phyloP scores from a whole-genome alignment of 2,888 invertebrate species.

The Xestia xanthographa region DNA sequence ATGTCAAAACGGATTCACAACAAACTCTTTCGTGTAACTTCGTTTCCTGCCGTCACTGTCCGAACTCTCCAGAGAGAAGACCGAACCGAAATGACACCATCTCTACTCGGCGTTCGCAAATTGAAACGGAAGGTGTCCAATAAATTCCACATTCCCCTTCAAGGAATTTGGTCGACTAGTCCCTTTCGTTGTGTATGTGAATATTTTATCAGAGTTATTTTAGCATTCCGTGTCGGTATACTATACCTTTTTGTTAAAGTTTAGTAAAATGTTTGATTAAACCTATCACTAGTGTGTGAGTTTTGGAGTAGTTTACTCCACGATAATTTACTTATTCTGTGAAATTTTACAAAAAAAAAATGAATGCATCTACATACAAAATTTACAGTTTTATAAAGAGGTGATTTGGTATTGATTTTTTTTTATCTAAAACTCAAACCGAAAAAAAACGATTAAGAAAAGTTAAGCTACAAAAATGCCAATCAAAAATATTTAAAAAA shows the following conservation, averaged over 20 bases:
- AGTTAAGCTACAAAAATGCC: background rate
- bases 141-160: constrained; percentile 82
- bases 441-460: background rate
- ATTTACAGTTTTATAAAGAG: background rate
- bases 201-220: constrained; percentile 80
- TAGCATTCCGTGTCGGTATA: constrained; percentile 66
- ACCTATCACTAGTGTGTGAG: constrained; percentile 29
- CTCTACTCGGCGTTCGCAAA: constrained; percentile 80
- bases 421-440: background rate
- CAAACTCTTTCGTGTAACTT: constrained; percentile 42
- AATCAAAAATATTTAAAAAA: background rate
- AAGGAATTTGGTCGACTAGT: constrained; percentile 79
- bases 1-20: constrained; percentile 11
- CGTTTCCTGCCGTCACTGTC: constrained; percentile 50
- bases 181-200: constrained; percentile 79
- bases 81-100: constrained; percentile 74
- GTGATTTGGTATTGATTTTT: background rate
- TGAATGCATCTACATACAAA: background rate
- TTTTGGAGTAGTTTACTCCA: background rate
- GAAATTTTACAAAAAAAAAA: background rate
- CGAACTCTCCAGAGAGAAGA: constrained; percentile 60
- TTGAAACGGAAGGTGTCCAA: constrained; percentile 88
- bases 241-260: constrained; percentile 62
- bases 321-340: background rate
- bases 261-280: constrained; percentile 60